These are phyloP conservation scores for Bicyclus anynana DNA, from an alignment of 1,140 invertebrate genomes.

Conservation along the genomic window DNA sequence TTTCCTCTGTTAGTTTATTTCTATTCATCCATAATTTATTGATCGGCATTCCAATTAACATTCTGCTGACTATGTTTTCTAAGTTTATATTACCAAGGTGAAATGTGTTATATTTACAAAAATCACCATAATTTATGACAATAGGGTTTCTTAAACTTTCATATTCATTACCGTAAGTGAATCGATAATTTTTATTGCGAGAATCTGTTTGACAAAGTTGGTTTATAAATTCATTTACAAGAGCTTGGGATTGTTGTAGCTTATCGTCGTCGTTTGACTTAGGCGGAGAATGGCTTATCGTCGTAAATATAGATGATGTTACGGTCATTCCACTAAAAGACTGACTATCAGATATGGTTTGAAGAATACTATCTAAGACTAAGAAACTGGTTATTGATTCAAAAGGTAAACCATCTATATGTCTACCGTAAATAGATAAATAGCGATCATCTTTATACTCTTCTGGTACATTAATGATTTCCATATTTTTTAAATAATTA, in stretches of 20 bases:
- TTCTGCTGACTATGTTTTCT: conserved; percentile 43
- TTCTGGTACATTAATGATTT: conserved; percentile 51
- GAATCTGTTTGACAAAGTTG: conserved; percentile 42
- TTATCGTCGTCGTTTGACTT: conserved; percentile 31
- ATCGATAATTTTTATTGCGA: conserved; percentile 47
- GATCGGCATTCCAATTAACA: conserved; percentile 50
- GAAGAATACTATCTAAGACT: conserved; percentile 68
- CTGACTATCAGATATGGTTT: conserved; percentile 43
- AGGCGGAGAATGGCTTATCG: conserved; percentile 24
- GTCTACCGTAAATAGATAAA: conserved; percentile 45
- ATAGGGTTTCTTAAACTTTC: conserved; percentile 52
- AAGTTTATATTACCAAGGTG: conserved; percentile 57
- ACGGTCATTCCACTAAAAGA: conserved; percentile 30
- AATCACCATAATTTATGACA: conserved; percentile 56
- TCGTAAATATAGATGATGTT: conserved; percentile 37
- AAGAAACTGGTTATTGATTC: conserved; percentile 66
- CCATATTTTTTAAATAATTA: conserved; percentile 73
- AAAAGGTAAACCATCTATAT: conserved; percentile 56
- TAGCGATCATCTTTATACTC: conserved; percentile 19
- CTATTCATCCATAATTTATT: conserved; percentile 51
- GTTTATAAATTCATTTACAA: conserved; percentile 50
- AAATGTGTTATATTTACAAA: conserved; percentile 53
- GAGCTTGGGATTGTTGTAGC: conserved; percentile 39
- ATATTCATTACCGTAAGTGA: conserved; percentile 57
- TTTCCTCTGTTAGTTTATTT: conserved; percentile 31